Evolutionary conservation across 2,797 vertebrate genomes (phyloP).

Genomic region (Staurois parvus): DNA sequence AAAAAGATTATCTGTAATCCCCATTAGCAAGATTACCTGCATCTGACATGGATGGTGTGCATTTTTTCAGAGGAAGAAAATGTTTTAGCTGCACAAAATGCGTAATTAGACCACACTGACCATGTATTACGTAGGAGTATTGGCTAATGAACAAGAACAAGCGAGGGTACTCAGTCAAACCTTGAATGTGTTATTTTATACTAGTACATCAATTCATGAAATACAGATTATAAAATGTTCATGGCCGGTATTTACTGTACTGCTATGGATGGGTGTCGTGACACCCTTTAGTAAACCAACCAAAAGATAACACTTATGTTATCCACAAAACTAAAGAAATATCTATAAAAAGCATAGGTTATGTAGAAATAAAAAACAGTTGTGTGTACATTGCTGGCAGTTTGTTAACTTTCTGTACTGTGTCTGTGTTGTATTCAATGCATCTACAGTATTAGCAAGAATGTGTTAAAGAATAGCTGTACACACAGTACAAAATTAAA

Average conservation of each 20-base stretch:
- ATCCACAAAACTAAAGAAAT: background rate
- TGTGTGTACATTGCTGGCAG: background rate
- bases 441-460: no score
- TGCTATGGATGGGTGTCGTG: background rate
- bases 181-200: conserved; percentile 23
- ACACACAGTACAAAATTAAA: no score
- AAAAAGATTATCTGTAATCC: conserved; percentile 56
- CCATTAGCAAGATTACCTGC: conserved; percentile 58
- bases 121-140: conserved; percentile 49
- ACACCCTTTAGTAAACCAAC: conserved; percentile 16
- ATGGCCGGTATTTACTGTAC: conserved; percentile 39
- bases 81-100: conserved; percentile 41
- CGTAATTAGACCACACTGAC: conserved; percentile 44
- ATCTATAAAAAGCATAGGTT: background rate
- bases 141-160: conserved; percentile 37
- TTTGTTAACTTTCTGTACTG: background rate
- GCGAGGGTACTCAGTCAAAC: conserved; percentile 14
- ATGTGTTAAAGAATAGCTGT: no score
- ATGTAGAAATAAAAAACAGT: background rate
- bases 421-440: no score
- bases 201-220: conserved; percentile 3
- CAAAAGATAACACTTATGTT: background rate
- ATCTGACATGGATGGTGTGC: conserved; percentile 40
- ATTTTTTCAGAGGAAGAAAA: conserved; percentile 29
- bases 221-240: conserved; percentile 6